phyloP scores from a whole-genome alignment of 2,113 vertebrate genomes.

The Motacilla tschutschensis region DNA sequence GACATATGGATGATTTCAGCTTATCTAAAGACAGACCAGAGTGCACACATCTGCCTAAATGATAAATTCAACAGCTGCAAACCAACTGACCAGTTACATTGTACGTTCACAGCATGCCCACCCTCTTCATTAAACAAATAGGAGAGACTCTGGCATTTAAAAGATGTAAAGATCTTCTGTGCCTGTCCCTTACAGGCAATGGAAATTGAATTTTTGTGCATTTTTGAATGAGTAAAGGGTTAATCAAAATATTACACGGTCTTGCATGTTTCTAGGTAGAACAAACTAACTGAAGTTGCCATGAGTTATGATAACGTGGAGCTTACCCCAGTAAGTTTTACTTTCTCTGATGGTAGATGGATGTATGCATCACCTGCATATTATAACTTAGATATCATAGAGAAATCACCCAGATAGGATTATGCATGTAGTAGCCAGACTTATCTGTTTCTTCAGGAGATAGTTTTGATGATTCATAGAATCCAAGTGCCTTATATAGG shows the following conservation, averaged over 20 bases:
- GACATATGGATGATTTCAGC: not conserved
- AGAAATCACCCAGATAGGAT: not conserved
- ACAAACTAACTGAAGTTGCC: not conserved
- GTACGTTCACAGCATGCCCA: not conserved
- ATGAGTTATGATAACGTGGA: rapidly evolving
- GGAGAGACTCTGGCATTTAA: not conserved
- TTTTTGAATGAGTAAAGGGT: not conserved
- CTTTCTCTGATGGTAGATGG: not conserved
- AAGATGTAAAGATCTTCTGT: not conserved
- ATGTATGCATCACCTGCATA: not conserved
- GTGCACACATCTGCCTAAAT: not conserved
- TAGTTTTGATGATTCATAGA: not conserved
- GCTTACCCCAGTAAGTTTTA: not conserved
- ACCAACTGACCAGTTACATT: not conserved
- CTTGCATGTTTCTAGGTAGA: not conserved
- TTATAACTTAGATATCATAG: not conserved
- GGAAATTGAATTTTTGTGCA: not conserved
- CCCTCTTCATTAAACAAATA: not conserved
- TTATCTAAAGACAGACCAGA: not conserved
- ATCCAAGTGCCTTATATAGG: not conserved
- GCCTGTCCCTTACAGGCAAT: not conserved
- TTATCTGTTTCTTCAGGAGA: not conserved
- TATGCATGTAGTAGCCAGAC: not conserved
- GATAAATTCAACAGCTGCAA: not conserved
- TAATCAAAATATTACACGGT: not conserved